Conservation (phyloP, 2,888 invertebrate genomes). For the Poecilus cupreus region DNA sequence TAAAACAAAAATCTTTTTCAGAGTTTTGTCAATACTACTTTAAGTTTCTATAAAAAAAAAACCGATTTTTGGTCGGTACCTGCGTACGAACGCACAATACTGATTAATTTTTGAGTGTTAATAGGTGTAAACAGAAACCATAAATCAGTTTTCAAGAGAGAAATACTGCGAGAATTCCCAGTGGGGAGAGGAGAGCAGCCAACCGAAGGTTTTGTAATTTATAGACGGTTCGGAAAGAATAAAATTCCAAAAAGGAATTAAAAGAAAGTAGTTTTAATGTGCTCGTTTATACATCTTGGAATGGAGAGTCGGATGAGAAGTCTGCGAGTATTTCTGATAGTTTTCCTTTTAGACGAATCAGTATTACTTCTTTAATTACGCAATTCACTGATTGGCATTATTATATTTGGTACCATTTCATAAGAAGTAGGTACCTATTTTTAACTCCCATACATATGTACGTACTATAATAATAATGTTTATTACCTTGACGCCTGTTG, state of each 20-base stretch:
- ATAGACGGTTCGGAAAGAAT: constrained; percentile 43
- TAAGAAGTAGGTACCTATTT: too few species aligned
- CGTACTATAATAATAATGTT: too few species aligned
- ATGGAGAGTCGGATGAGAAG: too few species aligned
- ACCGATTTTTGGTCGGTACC: neutral
- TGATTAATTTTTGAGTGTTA: neutral
- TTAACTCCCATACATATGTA: too few species aligned
- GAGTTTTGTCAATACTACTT: neutral
- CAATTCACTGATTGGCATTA: too few species aligned
- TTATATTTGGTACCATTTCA: too few species aligned
- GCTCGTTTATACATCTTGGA: constrained; percentile 35
- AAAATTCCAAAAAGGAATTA: constrained; percentile 51
- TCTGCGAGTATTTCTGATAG: too few species aligned
- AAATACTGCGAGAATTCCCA: neutral
- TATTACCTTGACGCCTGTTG: too few species aligned
- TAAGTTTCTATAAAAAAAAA: too few species aligned
- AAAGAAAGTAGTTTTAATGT: constrained; percentile 54
- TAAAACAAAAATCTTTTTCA: neutral
- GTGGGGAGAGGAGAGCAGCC: too few species aligned
- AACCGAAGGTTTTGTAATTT: constrained; percentile 49
- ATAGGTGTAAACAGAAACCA: neutral
- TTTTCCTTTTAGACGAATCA: too few species aligned
- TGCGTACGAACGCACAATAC: constrained; percentile 20
- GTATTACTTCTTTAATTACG: too few species aligned
- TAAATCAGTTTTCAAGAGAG: neutral